These are phyloP conservation scores for Boloria euphrosyne DNA, from an alignment of 2,888 invertebrate species.

Conservation along the genomic window DNA sequence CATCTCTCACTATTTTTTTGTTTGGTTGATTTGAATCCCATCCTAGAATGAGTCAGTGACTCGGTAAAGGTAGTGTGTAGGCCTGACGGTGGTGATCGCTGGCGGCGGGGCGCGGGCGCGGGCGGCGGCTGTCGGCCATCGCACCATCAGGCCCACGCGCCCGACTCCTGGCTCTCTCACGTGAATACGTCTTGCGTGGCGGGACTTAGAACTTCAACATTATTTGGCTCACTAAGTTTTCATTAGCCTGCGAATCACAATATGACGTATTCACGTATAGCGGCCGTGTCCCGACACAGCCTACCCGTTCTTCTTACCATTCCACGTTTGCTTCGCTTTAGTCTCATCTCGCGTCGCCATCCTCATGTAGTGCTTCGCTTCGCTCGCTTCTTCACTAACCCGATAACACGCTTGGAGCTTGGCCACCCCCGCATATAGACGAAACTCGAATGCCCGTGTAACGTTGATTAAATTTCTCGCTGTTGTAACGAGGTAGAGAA, in stretches of 20 bases:
- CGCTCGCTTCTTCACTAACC: slow-evolving; percentile 62
- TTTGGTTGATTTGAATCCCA: slow-evolving; percentile 72
- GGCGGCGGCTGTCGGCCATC: slow-evolving; percentile 48
- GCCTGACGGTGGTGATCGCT: slow-evolving; percentile 75
- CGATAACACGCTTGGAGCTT: slow-evolving; percentile 63
- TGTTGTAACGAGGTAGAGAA: slow-evolving; percentile 72
- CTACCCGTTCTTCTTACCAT: slow-evolving; percentile 62
- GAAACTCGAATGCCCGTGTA: slow-evolving; percentile 58
- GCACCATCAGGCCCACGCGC: slow-evolving; percentile 75
- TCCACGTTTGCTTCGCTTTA: slow-evolving; percentile 67
- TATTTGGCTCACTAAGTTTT: no score
- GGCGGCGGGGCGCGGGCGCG: slow-evolving; percentile 54
- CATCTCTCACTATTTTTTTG: slow-evolving; percentile 56
- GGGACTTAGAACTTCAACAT: no score
- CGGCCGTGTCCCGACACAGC: slow-evolving; percentile 14
- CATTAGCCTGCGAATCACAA: no score
- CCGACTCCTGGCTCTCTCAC: slow-evolving; percentile 49
- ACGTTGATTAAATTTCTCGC: slow-evolving; percentile 67
- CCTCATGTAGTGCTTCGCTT: slow-evolving; percentile 58
- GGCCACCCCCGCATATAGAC: slow-evolving; percentile 49
- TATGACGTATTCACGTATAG: slow-evolving; percentile 17
- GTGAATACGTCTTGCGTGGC: neutral
- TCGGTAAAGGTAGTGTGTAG: slow-evolving; percentile 80
- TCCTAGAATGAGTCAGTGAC: slow-evolving; percentile 77
- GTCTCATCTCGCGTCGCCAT: slow-evolving; percentile 51